These are phyloP conservation scores for Elaphurus davidianus DNA, from an alignment of 2,113 vertebrate genomes.

Conservation along the genomic window DNA sequence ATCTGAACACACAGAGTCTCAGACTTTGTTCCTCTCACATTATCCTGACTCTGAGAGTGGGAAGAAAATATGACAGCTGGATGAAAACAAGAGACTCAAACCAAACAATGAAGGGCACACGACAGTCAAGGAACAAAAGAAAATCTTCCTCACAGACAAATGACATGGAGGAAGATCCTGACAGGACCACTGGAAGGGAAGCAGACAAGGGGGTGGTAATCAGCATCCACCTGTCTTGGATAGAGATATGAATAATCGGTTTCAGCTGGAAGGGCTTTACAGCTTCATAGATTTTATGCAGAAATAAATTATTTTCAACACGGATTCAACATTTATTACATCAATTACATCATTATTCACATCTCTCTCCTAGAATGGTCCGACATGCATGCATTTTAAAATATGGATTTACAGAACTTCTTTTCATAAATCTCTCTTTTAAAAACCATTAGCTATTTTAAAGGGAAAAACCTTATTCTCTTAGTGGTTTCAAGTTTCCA, in stretches of 20 bases:
- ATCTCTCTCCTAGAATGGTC: slow-evolving; percentile 52
- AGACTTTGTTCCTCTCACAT: background rate
- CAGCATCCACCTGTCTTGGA: slow-evolving; percentile 11
- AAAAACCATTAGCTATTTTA: slow-evolving; percentile 48
- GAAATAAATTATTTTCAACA: slow-evolving; percentile 59
- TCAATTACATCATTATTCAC: slow-evolving; percentile 79
- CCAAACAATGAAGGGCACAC: background rate
- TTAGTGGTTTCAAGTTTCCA: slow-evolving; percentile 51
- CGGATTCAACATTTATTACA: slow-evolving; percentile 67
- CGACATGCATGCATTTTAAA: slow-evolving; percentile 77
- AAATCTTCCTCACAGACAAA: background rate
- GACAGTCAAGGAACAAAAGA: background rate
- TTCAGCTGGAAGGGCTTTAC: background rate
- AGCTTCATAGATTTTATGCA: slow-evolving; percentile 40
- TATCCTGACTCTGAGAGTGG: background rate
- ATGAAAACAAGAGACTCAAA: background rate
- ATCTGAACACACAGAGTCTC: background rate
- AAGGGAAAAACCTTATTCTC: slow-evolving; percentile 45
- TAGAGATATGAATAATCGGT: slow-evolving; percentile 51
- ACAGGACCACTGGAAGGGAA: background rate
- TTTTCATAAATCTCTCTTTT: slow-evolving; percentile 68
- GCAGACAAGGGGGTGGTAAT: background rate
- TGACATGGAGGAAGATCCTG: background rate
- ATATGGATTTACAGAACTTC: slow-evolving; percentile 70
- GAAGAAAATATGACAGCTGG: background rate